Evolutionary conservation across 2,888 invertebrate genomes (phyloP).

Genomic region (Panopea generosa): DNA sequence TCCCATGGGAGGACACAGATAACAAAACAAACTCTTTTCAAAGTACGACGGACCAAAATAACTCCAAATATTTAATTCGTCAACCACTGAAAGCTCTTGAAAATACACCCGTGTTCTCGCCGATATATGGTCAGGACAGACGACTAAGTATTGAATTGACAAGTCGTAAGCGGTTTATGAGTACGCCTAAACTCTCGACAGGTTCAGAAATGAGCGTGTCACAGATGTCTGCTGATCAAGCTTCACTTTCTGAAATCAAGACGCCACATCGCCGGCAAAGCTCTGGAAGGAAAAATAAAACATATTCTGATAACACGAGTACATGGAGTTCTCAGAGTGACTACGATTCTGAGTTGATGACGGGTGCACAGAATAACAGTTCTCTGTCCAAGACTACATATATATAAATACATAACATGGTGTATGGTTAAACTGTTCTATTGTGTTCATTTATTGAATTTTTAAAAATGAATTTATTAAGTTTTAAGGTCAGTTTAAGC

Average conservation of each 20-base stretch:
- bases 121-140: conserved; percentile 59
- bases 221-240: conserved; percentile 12
- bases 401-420: conserved; percentile 28
- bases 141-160: conserved; percentile 16
- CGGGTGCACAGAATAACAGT: conserved; percentile 27
- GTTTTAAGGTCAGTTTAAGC: too few species aligned
- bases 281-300: conserved; percentile 18
- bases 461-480: too few species aligned
- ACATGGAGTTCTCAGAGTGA: conserved; percentile 58
- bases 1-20: conserved; percentile 57
- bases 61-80: conserved; percentile 29
- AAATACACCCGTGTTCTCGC: conserved; percentile 73
- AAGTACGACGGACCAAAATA: conserved; percentile 14
- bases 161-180: conserved; percentile 54
- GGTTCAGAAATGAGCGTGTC: conserved; percentile 37
- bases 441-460: too few species aligned
- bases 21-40: conserved; percentile 39
- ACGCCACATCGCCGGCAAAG: conserved; percentile 39
- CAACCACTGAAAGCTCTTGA: conserved; percentile 70
- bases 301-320: conserved; percentile 43
- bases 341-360: conserved; percentile 18
- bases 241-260: conserved; percentile 2
- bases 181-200: conserved; percentile 55
- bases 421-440: too few species aligned
- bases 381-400: conserved; percentile 53